A percentile compares a stretch with the other conserved stretches of the same genome.
These are phyloP conservation scores for Lasiommata megera DNA, from an alignment of 2,888 invertebrate species.

Conservation along the genomic window DNA sequence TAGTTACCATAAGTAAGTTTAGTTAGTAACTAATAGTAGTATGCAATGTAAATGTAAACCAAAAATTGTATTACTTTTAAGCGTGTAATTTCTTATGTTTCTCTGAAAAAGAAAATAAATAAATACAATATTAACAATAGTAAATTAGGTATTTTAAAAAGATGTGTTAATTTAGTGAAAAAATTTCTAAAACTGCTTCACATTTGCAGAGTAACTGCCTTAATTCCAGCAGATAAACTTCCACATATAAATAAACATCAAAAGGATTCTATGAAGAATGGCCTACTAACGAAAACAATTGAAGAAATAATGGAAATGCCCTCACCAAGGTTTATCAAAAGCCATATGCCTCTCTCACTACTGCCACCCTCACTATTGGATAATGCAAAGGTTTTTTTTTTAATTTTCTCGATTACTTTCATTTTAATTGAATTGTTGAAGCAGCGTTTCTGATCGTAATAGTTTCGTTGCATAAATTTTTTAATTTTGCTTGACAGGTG, in stretches of 20 bases:
- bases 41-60: too few species aligned
- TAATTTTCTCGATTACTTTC: too few species aligned
- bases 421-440: too few species aligned
- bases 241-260: background rate
- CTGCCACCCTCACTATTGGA: constrained; percentile 81
- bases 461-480: too few species aligned
- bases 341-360: constrained; percentile 86
- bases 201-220: background rate
- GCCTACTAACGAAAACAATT: background rate
- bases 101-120: background rate
- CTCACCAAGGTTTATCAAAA: constrained; percentile 52
- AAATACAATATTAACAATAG: background rate
- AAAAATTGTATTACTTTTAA: too few species aligned
- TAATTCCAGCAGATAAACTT: background rate
- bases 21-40: too few species aligned
- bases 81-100: too few species aligned
- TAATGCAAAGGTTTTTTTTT: constrained; percentile 51
- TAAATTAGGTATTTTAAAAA: too few species aligned
- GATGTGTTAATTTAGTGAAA: background rate
- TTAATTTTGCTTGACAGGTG: constrained; percentile 20
- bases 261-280: background rate
- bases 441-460: too few species aligned
- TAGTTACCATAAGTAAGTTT: too few species aligned
- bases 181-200: background rate
- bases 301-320: constrained; percentile 26